Conservation (phyloP, 2,113 vertebrate species). For the Morone chrysops region DNA sequence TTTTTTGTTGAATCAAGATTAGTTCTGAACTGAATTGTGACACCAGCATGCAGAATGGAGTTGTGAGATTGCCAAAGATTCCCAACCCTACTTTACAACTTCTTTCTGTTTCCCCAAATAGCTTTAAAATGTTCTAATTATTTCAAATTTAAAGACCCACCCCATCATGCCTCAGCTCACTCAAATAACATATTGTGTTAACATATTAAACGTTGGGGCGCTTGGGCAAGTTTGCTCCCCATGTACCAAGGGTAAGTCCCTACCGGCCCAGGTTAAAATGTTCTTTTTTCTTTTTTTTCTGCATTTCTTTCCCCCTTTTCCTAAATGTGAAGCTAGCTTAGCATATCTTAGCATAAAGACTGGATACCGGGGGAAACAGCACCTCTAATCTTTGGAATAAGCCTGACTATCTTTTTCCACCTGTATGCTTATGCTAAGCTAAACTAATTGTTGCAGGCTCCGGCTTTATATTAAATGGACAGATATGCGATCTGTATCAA, state of each 20-base stretch:
- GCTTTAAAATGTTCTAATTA: neutral
- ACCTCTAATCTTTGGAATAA: neutral
- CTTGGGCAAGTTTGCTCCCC: no score
- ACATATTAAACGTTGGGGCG: neutral
- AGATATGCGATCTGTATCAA: neutral
- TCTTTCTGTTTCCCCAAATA: neutral
- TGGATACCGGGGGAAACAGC: neutral
- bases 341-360: neutral
- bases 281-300: no score
- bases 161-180: neutral
- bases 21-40: no score
- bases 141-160: neutral
- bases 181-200: neutral
- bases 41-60: neutral
- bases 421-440: neutral
- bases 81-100: neutral
- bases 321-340: no score
- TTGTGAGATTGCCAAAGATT: neutral
- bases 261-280: no score
- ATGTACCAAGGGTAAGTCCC: no score
- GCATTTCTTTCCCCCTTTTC: no score
- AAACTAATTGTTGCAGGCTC: neutral
- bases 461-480: neutral
- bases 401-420: neutral
- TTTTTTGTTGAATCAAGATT: neutral